Conservation (phyloP, 2,113 vertebrate genomes). For the Sialia sialis region DNA sequence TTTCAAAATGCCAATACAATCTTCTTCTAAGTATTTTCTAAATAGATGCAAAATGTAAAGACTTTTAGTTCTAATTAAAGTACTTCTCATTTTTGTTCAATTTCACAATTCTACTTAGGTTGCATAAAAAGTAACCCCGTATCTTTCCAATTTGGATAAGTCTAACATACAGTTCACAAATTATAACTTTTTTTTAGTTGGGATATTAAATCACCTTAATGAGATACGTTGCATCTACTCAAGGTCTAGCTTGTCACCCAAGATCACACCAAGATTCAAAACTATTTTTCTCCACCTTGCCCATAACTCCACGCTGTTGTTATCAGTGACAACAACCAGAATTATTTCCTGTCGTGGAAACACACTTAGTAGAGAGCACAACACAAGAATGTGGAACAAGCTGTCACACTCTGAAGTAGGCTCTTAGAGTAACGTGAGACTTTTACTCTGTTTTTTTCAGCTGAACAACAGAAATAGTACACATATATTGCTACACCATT, state of each 20-base stretch:
- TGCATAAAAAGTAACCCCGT: neutral
- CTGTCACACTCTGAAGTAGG: neutral
- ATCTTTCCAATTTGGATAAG: neutral
- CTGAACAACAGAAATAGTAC: neutral
- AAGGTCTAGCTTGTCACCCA: neutral
- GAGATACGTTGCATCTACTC: neutral
- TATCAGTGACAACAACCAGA: neutral
- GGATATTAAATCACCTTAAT: constrained; percentile 48
- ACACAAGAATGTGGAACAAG: neutral
- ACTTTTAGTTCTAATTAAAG: neutral
- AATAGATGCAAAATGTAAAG: neutral
- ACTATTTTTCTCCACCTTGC: neutral
- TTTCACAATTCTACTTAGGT: neutral
- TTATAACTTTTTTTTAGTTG: constrained; percentile 46
- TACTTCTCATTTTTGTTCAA: neutral
- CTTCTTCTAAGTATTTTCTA: neutral
- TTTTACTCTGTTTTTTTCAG: neutral
- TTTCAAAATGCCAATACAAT: neutral
- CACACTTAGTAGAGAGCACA: neutral
- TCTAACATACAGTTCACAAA: constrained; percentile 12
- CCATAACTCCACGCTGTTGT: neutral
- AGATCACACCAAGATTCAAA: constrained; percentile 10
- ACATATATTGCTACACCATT: neutral
- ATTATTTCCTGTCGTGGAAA: neutral
- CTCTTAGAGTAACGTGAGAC: neutral